phyloP scores from a whole-genome alignment of 1,140 invertebrate genomes.

The Procambarus virginalis region DNA sequence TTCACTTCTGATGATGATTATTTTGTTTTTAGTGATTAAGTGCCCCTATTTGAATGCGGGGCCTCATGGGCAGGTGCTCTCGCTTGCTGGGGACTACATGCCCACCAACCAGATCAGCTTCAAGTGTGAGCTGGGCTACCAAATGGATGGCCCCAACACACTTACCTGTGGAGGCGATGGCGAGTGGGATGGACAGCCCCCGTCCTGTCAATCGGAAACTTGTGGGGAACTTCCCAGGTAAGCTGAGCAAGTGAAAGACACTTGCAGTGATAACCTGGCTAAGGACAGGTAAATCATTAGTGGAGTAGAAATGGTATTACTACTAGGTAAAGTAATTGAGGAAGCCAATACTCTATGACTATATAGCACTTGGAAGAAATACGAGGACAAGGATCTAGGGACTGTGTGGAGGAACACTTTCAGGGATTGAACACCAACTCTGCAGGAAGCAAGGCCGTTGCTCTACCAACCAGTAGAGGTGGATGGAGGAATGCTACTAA shows the following conservation, averaged over 20 bases:
- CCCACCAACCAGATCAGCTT: constrained; percentile 71
- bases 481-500: no score
- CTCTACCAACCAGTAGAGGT: no score
- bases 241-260: background rate
- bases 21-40: constrained; percentile 58
- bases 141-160: constrained; percentile 72
- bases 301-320: no score
- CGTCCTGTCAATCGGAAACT: constrained; percentile 65
- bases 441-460: no score
- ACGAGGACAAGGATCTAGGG: no score
- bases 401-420: no score
- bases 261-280: background rate
- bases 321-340: no score
- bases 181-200: constrained; percentile 70
- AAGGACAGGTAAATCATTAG: background rate
- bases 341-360: no score
- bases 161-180: constrained; percentile 73
- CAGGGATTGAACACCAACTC: no score
- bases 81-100: constrained; percentile 42
- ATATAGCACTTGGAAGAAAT: no score
- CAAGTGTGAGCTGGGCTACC: constrained; percentile 74
- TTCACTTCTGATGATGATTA: background rate
- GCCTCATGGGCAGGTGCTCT: constrained; percentile 42
- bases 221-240: constrained; percentile 67
- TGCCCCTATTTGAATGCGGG: constrained; percentile 67